Evolutionary conservation across 1,140 invertebrate genomes (phyloP).

Genomic region (Formica exsecta): DNA sequence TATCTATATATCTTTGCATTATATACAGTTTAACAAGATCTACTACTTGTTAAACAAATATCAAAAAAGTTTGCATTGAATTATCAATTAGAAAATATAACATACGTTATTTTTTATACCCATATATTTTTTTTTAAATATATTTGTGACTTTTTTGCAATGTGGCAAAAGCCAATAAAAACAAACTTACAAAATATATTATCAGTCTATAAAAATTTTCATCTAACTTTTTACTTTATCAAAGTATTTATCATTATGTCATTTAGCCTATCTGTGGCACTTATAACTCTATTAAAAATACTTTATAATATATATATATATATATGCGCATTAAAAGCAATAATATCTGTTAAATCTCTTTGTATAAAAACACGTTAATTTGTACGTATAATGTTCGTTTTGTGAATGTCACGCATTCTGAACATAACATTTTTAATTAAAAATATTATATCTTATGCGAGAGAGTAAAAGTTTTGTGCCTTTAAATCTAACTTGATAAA

Average conservation of each 20-base stretch:
- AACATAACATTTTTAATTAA: conserved; percentile 36
- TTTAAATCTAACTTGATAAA: not conserved
- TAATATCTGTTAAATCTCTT: conserved; percentile 48
- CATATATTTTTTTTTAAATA: conserved; percentile 10
- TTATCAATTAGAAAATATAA: conserved; percentile 41
- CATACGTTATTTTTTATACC: conserved; percentile 14
- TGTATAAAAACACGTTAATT: conserved; percentile 15
- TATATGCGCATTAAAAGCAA: conserved; percentile 20
- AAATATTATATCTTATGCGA: conserved; percentile 31
- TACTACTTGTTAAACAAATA: conserved; percentile 9
- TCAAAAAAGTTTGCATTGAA: conserved; percentile 24
- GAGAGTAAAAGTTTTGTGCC: not conserved
- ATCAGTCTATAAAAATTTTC: conserved; percentile 62
- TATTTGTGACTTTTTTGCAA: conserved; percentile 17
- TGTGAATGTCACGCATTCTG: conserved; percentile 13
- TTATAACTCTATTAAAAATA: conserved; percentile 27
- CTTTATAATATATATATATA: not conserved
- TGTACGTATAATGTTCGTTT: conserved; percentile 20
- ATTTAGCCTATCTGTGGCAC: conserved; percentile 32
- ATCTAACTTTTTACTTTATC: conserved; percentile 57
- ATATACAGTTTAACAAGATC: conserved; percentile 2
- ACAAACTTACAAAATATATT: conserved; percentile 56
- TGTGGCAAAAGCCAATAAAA: conserved; percentile 15
- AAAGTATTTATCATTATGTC: conserved; percentile 37
- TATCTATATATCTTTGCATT: not conserved